These are phyloP conservation scores for Copidosoma floridanum DNA, from an alignment of 1,140 invertebrate species.

Conservation along the genomic window DNA sequence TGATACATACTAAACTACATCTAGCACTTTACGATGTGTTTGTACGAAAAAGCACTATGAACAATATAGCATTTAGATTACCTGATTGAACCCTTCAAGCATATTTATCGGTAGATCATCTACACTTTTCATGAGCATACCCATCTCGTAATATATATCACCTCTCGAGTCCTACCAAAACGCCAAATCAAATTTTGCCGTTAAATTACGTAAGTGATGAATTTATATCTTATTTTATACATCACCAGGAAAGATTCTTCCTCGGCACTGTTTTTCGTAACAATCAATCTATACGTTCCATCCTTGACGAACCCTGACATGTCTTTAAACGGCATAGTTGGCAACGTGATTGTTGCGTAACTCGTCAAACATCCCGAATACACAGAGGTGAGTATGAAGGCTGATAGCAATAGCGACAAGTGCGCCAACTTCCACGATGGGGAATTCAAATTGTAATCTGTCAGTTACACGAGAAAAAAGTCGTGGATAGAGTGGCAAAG, in stretches of 20 bases:
- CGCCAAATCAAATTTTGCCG: too few relatives aligned
- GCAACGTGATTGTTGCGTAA: slow-evolving; percentile 28
- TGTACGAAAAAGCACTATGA: too few relatives aligned
- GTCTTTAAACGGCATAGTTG: slow-evolving; percentile 27
- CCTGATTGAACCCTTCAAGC: too few relatives aligned
- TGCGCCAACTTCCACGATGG: slow-evolving; percentile 35
- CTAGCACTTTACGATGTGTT: too few relatives aligned
- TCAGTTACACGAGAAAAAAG: neutral
- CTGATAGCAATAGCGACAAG: slow-evolving; percentile 34
- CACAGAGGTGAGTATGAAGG: slow-evolving; percentile 30
- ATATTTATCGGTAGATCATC: too few relatives aligned
- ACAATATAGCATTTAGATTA: too few relatives aligned
- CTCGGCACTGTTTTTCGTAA: slow-evolving; percentile 21
- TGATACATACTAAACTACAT: too few relatives aligned
- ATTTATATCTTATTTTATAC: too few relatives aligned
- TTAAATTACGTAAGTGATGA: too few relatives aligned
- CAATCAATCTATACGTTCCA: slow-evolving; percentile 31
- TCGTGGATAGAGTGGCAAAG: neutral
- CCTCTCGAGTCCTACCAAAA: too few relatives aligned
- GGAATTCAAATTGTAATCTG: slow-evolving; percentile 32
- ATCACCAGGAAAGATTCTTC: slow-evolving; percentile 33
- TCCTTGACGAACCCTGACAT: slow-evolving; percentile 31
- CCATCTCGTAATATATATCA: too few relatives aligned
- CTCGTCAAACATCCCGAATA: slow-evolving; percentile 40
- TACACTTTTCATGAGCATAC: too few relatives aligned